These are phyloP conservation scores for Upupa epops DNA, from an alignment of 2,113 vertebrate genomes.

Conservation along the genomic window DNA sequence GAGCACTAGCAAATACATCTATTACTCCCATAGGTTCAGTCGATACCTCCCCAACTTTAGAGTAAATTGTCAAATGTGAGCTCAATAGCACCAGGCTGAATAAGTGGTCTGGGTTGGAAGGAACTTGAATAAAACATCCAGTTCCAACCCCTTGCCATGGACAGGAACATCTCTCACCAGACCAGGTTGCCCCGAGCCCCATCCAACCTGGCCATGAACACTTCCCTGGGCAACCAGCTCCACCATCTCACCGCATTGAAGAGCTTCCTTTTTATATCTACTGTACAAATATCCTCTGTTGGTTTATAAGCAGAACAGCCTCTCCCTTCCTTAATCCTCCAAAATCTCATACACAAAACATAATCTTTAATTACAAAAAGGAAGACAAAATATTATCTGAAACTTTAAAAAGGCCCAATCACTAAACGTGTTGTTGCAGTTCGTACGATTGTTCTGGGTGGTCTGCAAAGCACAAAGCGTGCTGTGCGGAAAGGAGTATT, in stretches of 20 bases:
- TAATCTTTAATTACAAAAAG: not conserved
- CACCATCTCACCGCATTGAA: no score
- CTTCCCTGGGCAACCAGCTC: no score
- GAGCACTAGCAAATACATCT: not conserved
- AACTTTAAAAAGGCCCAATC: not conserved
- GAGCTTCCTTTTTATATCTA: no score
- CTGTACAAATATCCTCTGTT: not conserved
- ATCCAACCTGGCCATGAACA: no score
- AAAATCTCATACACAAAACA: not conserved
- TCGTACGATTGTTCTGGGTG: conserved; percentile 33
- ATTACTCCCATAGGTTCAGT: conserved; percentile 23
- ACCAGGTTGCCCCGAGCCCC: no score
- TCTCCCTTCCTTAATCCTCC: conserved; percentile 26
- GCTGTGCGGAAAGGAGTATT: conserved; percentile 32
- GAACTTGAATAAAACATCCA: no score
- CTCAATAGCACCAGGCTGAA: conserved; percentile 21
- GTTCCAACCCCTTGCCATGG: no score
- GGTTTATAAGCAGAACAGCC: conserved; percentile 6
- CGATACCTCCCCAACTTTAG: not conserved
- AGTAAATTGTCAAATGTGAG: conserved; percentile 6
- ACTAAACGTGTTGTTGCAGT: not conserved
- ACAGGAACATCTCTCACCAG: no score
- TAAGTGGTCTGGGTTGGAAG: no score
- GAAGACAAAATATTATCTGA: conserved; percentile 12
- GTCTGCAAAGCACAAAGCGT: not conserved